These are phyloP conservation scores for Danionella dracula DNA, from an alignment of 2,797 vertebrate species.

Conservation along the genomic window DNA sequence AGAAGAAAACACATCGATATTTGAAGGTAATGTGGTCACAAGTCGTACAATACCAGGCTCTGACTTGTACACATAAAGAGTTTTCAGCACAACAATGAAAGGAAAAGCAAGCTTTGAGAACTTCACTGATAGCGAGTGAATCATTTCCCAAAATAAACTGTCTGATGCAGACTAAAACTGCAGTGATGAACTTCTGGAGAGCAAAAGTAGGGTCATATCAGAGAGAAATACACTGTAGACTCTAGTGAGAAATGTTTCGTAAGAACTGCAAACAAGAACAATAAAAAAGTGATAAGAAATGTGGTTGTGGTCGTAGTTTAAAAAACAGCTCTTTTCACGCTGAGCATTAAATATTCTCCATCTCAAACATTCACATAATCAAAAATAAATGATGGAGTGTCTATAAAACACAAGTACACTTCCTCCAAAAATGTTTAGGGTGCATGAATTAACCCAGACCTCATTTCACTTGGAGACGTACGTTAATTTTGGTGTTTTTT, in stretches of 20 bases:
- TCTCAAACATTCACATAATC: no score
- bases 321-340: no score
- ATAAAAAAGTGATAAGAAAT: background rate
- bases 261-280: background rate
- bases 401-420: no score
- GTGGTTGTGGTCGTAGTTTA: background rate
- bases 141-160: constrained; percentile 20
- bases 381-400: no score
- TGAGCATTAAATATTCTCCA: no score
- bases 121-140: background rate
- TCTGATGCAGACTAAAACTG: background rate
- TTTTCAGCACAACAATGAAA: background rate
- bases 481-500: constrained; percentile 1
- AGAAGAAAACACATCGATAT: background rate
- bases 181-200: background rate
- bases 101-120: background rate
- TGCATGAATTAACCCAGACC: background rate
- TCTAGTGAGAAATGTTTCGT: background rate
- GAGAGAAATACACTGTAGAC: background rate
- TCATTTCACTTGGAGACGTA: background rate
- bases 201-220: constrained; percentile 3
- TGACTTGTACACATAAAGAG: background rate
- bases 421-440: no score
- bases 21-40: constrained; percentile 57
- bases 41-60: background rate